Base-by-base conservation (phyloP, 2,888 invertebrate genomes). In the Amaurobius ferox region DNA sequence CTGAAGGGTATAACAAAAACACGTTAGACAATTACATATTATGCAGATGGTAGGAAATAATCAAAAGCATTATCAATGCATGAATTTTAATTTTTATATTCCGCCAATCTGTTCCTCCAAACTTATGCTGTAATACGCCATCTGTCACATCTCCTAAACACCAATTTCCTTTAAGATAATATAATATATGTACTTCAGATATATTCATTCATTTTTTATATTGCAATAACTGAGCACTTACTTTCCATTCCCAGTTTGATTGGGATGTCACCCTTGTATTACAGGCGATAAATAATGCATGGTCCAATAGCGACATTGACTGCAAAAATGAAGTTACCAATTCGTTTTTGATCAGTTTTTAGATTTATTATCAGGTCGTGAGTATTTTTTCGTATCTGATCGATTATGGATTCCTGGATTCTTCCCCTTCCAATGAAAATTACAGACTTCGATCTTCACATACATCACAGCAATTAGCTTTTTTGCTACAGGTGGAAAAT, bases 281-380 rank as follows among this genome's bases (percentile, higher is more conserved):
- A 78, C 26, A 44, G 44, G 32, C 32, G 40, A 80, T 73, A 73
- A 79, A 68, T 73, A 68, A 74, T 68, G 67, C 19, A 67, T 81
- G 40, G 40, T 70, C 61, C 48, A 68, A 76, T 30, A 55, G 23
- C 39, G 40, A 23, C 68, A 81, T 68, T 44, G 23, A 30, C 70
- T 48, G 29, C 40, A 28, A 68, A 64, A 81, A 83, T 83, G 76
- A 77, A 83, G 83, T 83, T 81, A 80, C 64, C 68, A 61, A 40
- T 40, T 44, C 68, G 35, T 70, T 72, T 81, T 76, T 62, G 70
- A 74, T 74, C 48, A 28, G 30, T 40, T 39, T 61, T 67, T 61
- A 71, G 83, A 83, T 83, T 83, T 83, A 83, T 83, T 77, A 76
- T 48, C 26, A 55, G 66, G 55, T 77, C 83, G 83, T 83, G 83